phyloP scores from a whole-genome alignment of 2,888 invertebrate species.

The Orthosia incerta region DNA sequence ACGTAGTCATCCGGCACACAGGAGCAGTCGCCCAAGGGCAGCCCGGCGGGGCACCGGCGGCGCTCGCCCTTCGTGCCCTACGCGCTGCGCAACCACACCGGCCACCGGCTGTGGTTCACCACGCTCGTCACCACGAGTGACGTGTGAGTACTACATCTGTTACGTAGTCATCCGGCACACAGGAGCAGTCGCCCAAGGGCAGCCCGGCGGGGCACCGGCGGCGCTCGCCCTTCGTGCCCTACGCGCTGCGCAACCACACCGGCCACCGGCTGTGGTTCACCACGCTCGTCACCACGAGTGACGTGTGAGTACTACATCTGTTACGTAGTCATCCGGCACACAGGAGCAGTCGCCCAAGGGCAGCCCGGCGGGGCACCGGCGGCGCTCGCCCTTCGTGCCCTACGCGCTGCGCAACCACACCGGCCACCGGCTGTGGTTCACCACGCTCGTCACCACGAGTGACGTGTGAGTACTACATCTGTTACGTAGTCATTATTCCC shows the following conservation, averaged over 20 bases:
- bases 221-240: conserved; percentile 98
- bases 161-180: conserved; percentile 64
- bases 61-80: conserved; percentile 98
- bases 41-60: conserved; percentile 92
- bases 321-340: conserved; percentile 64
- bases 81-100: conserved; percentile 97
- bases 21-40: conserved; percentile 86
- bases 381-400: conserved; percentile 97
- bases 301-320: conserved; percentile 83
- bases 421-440: conserved; percentile 96
- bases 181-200: conserved; percentile 84
- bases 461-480: conserved; percentile 86
- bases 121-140: conserved; percentile 94
- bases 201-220: conserved; percentile 93
- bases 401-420: conserved; percentile 98
- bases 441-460: conserved; percentile 94
- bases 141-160: conserved; percentile 78
- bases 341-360: conserved; percentile 84
- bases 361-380: conserved; percentile 92
- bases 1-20: conserved; percentile 66
- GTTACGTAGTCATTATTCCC: conserved; percentile 55
- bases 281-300: conserved; percentile 94
- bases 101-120: conserved; percentile 96
- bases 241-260: conserved; percentile 97
- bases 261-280: conserved; percentile 96